These are phyloP conservation scores for Capreolus pygargus DNA, from an alignment of 2,113 vertebrate species.

Conservation along the genomic window DNA sequence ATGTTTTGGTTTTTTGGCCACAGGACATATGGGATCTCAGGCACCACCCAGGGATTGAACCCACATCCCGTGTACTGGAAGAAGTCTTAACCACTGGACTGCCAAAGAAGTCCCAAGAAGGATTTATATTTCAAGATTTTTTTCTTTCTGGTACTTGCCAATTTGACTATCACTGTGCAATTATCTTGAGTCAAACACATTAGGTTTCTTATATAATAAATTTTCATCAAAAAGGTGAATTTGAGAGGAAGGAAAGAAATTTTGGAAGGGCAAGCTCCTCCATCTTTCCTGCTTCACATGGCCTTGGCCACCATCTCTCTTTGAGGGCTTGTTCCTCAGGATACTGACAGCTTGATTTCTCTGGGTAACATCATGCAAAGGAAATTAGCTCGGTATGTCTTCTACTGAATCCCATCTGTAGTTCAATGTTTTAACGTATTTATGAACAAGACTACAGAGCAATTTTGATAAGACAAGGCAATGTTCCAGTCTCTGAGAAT, in stretches of 20 bases:
- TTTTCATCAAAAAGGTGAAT: conserved; percentile 39
- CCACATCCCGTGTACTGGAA: background rate
- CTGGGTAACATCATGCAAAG: conserved; percentile 67
- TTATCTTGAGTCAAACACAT: conserved; percentile 3
- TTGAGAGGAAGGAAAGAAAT: conserved; percentile 32
- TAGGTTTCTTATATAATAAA: background rate
- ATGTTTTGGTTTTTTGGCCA: background rate
- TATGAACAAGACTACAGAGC: conserved; percentile 40
- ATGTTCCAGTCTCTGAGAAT: conserved; percentile 51
- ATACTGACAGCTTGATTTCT: conserved; percentile 72
- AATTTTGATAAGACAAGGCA: conserved; percentile 43
- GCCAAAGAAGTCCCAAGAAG: background rate
- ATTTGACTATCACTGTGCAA: background rate
- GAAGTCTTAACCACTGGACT: background rate
- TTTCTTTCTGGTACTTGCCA: background rate
- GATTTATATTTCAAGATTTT: conserved; percentile 2
- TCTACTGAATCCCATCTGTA: conserved; percentile 74
- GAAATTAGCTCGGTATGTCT: conserved; percentile 74
- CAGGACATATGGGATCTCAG: background rate
- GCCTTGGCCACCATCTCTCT: conserved; percentile 46
- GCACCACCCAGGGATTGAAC: background rate
- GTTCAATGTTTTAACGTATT: conserved; percentile 37
- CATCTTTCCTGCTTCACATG: conserved; percentile 33
- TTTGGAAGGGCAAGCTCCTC: background rate
- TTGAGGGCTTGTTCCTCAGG: conserved; percentile 38